Evolutionary conservation across 2,113 vertebrate species (phyloP), one percentile per base, ranked within the genome.

Genomic region (Oceanites oceanicus): DNA sequence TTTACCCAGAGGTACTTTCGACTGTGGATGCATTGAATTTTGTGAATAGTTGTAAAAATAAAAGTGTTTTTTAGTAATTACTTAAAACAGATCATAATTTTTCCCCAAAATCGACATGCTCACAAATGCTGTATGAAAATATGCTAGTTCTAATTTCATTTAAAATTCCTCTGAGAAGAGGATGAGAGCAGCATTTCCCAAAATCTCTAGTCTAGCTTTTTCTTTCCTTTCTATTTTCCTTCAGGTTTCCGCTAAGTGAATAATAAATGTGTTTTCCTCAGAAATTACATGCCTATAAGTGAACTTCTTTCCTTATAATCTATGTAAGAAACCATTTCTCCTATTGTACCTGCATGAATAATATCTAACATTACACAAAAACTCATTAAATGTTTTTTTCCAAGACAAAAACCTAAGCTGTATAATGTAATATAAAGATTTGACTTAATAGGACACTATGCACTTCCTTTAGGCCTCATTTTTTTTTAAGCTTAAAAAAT

Each of bases 181-280:
- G 77, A 90, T 83, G 76, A 94, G 34, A 86, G 65, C 29, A 79
- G 23, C 26, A 77, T 95, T 94, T 94, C 82, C 86, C 75, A 86
- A 93, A 91, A 73, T 49, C 62, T 70, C 45, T 44, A 86, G 42
- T 70, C 27, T 32, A 79, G 25, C 22, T 38, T 17, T 22, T 73
- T 61, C 70, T 86, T 42, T 30, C 2, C 19, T 52, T 92, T 91
- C 59, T 90, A 14, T 95, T 95, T 89, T 92, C 68, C 67, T 93
- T 88, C 65, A 91, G 59, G 38, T 95, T 96, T 95, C 42, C 65
- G 66, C 80, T 92, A 77, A 86, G 63, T 88, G 95, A 96, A 92
- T 96, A 94, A 95, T 94, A 96, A 95, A 96, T 93, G 71, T 92
- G 88, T 87, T 97, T 96, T 96, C 66, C 75, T 95, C 84, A 81